Percentiles rank a stretch among this genome's conserved stretches.
These are phyloP conservation scores for Hemibagrus wyckioides DNA, from an alignment of 2,113 vertebrate species.

Conservation along the genomic window DNA sequence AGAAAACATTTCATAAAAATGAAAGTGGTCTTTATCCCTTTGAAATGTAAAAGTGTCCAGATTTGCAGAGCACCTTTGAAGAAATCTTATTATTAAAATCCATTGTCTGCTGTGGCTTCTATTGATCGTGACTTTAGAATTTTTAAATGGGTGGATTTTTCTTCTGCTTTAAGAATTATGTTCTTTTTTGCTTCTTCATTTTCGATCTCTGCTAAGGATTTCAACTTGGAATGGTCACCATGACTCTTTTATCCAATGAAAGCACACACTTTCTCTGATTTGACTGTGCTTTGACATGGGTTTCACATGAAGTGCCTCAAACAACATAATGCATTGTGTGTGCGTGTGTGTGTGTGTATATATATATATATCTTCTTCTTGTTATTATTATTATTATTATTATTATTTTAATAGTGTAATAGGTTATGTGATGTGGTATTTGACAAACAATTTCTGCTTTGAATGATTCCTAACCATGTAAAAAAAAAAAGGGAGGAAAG, in stretches of 20 bases:
- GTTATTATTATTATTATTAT: no score
- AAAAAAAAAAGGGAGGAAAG: not conserved
- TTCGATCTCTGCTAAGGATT: constrained; percentile 54
- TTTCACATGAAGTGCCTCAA: not conserved
- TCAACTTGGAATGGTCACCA: constrained; percentile 26
- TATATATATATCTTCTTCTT: no score
- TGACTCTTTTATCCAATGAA: constrained; percentile 21
- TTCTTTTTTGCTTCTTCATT: constrained; percentile 48
- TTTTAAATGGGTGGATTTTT: constrained; percentile 66
- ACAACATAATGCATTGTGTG: not conserved
- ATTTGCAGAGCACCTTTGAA: constrained; percentile 76
- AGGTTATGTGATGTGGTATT: not conserved
- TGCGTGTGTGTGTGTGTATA: not conserved
- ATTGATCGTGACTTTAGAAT: constrained; percentile 70
- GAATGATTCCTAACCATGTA: not conserved
- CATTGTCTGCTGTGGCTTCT: constrained; percentile 66
- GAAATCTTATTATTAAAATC: constrained; percentile 74
- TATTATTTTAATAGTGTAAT: no score
- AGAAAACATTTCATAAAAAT: constrained; percentile 69
- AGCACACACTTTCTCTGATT: not conserved
- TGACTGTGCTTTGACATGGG: not conserved
- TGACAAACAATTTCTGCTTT: not conserved
- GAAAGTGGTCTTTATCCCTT: constrained; percentile 74
- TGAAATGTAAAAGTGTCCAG: constrained; percentile 74
- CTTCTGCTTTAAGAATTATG: constrained; percentile 61